A percentile compares a stretch with the other conserved stretches of the same genome.
These are phyloP conservation scores for Zenarchopterus dispar DNA, from an alignment of 2,797 vertebrate species.

Conservation along the genomic window DNA sequence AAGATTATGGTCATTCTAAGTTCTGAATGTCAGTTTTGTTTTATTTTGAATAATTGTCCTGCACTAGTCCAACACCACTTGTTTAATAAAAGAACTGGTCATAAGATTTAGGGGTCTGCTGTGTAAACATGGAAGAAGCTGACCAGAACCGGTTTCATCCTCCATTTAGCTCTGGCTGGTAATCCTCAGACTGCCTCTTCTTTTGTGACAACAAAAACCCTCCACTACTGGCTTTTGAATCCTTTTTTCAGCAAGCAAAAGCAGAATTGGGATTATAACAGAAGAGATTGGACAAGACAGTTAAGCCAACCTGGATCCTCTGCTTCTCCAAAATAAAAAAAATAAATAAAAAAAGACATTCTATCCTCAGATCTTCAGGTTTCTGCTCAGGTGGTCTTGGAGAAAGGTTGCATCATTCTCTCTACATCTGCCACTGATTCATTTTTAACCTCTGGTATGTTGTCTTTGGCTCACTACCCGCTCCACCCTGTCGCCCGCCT, in stretches of 20 bases:
- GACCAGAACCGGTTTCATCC: conserved; percentile 7
- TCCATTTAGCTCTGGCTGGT: conserved; percentile 31
- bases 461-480: conserved; percentile 13
- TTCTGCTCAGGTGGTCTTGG: conserved; percentile 51
- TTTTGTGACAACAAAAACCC: conserved; percentile 43
- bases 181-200: conserved; percentile 35
- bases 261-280: conserved; percentile 31
- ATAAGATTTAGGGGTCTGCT: conserved; percentile 13
- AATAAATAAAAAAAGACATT: neutral
- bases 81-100: conserved; percentile 11
- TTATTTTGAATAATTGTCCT: too few species aligned
- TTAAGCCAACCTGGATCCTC: neutral
- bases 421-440: conserved; percentile 10
- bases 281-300: conserved; percentile 6
- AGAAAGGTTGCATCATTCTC: conserved; percentile 49
- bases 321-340: neutral
- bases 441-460: conserved; percentile 25
- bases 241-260: conserved; percentile 13
- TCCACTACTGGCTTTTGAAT: too few species aligned
- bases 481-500: neutral
- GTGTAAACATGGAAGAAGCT: conserved; percentile 5
- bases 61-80: neutral
- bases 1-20: neutral
- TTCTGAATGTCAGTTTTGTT: too few species aligned
- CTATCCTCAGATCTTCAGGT: neutral